Conservation (phyloP, 2,113 vertebrate species). For the Macaca mulatta region DNA sequence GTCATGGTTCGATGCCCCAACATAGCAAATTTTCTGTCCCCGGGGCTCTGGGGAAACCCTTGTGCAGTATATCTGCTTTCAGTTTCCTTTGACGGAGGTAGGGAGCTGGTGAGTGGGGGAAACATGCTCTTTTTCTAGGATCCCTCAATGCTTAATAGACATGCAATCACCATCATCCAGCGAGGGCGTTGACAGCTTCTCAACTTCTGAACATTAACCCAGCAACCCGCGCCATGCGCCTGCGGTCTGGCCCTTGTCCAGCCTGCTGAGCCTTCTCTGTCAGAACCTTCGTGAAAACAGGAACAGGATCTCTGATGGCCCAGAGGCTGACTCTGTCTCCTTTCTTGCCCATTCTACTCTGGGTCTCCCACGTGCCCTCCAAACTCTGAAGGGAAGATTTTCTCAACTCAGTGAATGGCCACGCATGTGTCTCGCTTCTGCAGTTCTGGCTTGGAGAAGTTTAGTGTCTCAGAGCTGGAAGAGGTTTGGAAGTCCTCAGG, state of each 20-base stretch:
- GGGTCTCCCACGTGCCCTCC: background rate
- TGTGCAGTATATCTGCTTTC: background rate
- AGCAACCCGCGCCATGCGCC: background rate
- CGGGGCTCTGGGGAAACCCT: background rate
- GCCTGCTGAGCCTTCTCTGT: background rate
- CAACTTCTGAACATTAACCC: background rate
- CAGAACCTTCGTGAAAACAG: background rate
- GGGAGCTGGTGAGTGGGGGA: background rate
- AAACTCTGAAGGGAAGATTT: background rate
- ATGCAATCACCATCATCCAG: background rate
- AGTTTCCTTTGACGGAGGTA: background rate
- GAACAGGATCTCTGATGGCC: background rate
- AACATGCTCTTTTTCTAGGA: background rate
- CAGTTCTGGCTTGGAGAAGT: background rate
- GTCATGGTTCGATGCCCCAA: background rate
- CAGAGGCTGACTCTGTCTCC: background rate
- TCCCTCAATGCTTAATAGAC: background rate
- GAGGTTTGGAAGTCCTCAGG: background rate
- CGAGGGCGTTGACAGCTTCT: background rate
- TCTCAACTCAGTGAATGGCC: background rate
- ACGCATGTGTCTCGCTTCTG: background rate
- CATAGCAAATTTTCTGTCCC: background rate
- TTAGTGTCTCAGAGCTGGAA: background rate
- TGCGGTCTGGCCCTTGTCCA: background rate
- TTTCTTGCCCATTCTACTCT: background rate